Evolutionary conservation across 2,113 vertebrate species (phyloP).

Genomic region (Halichoerus grypus): DNA sequence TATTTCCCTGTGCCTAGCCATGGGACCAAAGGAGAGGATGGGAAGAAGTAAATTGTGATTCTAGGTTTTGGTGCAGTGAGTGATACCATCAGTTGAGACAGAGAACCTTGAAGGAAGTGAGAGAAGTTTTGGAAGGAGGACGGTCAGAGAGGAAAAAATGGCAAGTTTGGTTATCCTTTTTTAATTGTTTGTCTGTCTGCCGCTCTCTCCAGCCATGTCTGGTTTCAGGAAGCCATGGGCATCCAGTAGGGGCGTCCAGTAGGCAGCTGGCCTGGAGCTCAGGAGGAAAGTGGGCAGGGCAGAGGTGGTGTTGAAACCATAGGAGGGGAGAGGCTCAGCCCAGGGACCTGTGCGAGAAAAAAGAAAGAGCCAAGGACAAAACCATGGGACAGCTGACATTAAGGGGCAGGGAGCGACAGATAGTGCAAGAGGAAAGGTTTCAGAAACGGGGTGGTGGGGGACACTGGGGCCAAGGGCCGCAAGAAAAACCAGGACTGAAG

Average conservation of each 20-base stretch:
- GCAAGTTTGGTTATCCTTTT: neutral
- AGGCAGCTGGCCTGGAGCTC: neutral
- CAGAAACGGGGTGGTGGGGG: neutral
- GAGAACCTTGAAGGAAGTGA: neutral
- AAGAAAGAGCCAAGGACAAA: neutral
- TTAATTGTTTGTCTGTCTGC: neutral
- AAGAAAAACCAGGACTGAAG: neutral
- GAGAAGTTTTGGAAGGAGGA: neutral
- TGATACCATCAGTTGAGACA: neutral
- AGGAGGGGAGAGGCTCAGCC: neutral
- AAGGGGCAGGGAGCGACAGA: neutral
- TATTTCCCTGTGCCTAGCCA: neutral
- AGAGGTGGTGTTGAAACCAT: neutral
- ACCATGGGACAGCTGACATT: neutral
- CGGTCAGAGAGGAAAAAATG: neutral
- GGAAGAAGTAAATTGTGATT: neutral
- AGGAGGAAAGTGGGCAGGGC: neutral
- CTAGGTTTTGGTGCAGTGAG: neutral
- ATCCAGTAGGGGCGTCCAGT: fast-evolving
- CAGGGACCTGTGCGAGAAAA: neutral
- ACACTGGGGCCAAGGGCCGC: neutral
- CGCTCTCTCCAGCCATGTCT: neutral
- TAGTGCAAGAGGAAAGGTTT: neutral
- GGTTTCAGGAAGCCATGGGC: neutral
- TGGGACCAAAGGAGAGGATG: neutral